These are phyloP conservation scores for Octonoba sinensis DNA, from an alignment of 2,888 invertebrate genomes.

Conservation along the genomic window DNA sequence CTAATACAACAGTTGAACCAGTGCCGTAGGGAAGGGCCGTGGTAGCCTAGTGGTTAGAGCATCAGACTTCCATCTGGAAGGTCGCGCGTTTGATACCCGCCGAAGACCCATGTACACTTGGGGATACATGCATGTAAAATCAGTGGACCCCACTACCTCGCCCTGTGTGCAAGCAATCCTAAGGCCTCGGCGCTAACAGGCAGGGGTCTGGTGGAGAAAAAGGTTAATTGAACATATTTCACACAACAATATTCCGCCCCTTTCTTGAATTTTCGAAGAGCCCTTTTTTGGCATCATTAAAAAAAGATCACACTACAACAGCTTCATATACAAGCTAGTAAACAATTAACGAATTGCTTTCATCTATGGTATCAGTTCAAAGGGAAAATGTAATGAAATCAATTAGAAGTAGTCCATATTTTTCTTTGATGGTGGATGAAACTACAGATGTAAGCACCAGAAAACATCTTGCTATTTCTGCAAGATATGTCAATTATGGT, in stretches of 20 bases:
- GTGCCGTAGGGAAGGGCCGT: no score
- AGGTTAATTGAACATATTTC: background rate
- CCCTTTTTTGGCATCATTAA: background rate
- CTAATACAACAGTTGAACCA: no score
- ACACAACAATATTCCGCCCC: background rate
- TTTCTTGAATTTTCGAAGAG: conserved; percentile 7
- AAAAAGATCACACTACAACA: conserved; percentile 26
- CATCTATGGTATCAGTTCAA: conserved; percentile 13
- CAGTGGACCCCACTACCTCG: no score
- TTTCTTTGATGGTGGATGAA: conserved; percentile 11
- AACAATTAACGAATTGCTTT: background rate
- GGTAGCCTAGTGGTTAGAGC: no score
- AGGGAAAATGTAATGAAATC: conserved; percentile 9
- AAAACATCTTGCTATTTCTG: conserved; percentile 10
- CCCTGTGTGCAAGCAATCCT: no score
- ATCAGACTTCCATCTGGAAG: no score
- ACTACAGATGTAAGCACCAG: background rate
- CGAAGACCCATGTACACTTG: no score
- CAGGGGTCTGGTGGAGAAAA: no score
- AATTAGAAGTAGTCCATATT: conserved; percentile 15
- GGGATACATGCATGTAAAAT: no score
- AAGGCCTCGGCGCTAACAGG: no score
- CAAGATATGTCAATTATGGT: conserved; percentile 8
- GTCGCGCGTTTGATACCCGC: no score
- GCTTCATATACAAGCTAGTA: conserved; percentile 7